phyloP scores from a whole-genome alignment of 2,797 vertebrate genomes.

The Galagoides demidoff region DNA sequence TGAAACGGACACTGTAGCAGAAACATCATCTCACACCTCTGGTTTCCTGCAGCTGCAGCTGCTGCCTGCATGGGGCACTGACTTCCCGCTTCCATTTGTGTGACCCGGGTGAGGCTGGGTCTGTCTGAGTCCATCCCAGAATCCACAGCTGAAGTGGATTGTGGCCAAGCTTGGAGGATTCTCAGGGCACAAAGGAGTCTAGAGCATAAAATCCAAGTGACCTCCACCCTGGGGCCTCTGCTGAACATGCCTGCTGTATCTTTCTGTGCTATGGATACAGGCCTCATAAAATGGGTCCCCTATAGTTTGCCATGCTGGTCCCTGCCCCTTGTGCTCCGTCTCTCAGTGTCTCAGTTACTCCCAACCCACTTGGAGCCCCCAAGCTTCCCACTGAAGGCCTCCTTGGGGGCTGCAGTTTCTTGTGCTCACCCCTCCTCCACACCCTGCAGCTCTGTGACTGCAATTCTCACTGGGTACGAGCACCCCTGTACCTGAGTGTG shows the following conservation, averaged over 20 bases:
- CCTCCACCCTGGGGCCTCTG: background rate
- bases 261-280: background rate
- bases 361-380: background rate
- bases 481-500: background rate
- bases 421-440: background rate
- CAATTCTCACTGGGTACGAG: background rate
- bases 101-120: constrained; percentile 51
- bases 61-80: background rate
- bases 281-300: no score
- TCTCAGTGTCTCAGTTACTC: background rate
- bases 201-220: background rate
- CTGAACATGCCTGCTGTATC: fast-evolving
- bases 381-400: background rate
- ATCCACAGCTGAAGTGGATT: constrained; percentile 34
- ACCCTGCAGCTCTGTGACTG: background rate
- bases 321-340: background rate
- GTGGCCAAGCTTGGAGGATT: background rate
- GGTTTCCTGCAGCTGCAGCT: constrained; percentile 57
- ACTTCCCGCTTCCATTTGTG: constrained; percentile 70
- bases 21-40: background rate
- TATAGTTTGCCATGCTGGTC: background rate
- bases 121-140: constrained; percentile 69
- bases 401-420: no score
- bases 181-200: background rate
- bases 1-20: constrained; percentile 13